Evolutionary conservation across 2,113 vertebrate genomes (phyloP), one percentile per base, ranked within the genome.

Genomic region (Oxyruncus cristatus): DNA sequence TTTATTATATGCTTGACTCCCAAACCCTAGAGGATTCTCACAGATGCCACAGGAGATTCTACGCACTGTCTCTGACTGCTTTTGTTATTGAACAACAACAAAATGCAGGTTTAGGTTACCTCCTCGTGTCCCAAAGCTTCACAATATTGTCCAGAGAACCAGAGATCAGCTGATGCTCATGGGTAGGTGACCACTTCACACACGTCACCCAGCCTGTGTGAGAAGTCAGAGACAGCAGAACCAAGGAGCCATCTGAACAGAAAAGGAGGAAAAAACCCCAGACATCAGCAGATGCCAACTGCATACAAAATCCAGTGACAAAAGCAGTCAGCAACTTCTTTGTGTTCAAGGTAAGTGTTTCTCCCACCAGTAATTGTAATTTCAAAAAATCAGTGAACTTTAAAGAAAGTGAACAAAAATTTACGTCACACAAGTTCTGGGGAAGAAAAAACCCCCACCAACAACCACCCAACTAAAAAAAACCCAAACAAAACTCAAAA

Each of bases 81-180:
- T 90, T 85, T 74, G 53, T 33, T 50, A 6, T 52, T 72, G 24
- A 76, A 70, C 13, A 59, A 28, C 14, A 42, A 44, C 17, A 52
- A 83, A 63, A 59, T 3, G 8, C 1, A 2, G 8, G 8, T 67
- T 78, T 72, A 22, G 95, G 96, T 93, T 96, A 99, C 99, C 99
- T 99, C 94, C 99, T 99, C 42, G 98, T 99, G 97, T 99, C 99
- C 99, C 99, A 99, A 32, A 99, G 98, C 94, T 99, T 99, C 55
- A 99, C 99, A 58, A 99, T 85, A 88, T 99, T 99, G 98, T 99
- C 99, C 49, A 99, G 97, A 94, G 99, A 99, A 67, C 99, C 99
- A 5, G 99, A 99, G 77, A 99, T 98, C 32, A 99, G 98, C 96
- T 99, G 99, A 78, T 99, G 98, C 85, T 99, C 99, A 0, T 99